These are phyloP conservation scores for Leucophenga maculata DNA, from an alignment of 2,888 invertebrate species.

Conservation along the genomic window DNA sequence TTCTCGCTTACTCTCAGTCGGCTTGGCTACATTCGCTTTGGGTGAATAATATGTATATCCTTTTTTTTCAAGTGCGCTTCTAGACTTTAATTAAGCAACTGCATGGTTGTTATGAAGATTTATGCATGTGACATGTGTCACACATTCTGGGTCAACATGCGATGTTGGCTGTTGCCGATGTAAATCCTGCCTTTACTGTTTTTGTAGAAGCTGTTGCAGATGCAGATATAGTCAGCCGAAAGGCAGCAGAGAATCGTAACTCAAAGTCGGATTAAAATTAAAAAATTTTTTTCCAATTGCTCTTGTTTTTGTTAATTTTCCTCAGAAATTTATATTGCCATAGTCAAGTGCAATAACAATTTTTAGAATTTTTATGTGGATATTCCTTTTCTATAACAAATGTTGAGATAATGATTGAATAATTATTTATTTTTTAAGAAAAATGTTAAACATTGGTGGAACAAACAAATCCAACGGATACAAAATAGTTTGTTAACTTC, in stretches of 20 bases:
- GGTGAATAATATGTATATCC: slow-evolving; percentile 1
- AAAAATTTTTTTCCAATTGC: slow-evolving; percentile 29
- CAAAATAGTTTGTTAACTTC: too few relatives aligned
- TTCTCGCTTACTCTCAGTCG: too few relatives aligned
- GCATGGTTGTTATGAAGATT: slow-evolving; percentile 47
- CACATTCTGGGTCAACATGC: slow-evolving; percentile 47
- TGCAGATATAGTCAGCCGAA: neutral
- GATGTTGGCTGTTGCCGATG: slow-evolving; percentile 1
- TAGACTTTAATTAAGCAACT: slow-evolving; percentile 45
- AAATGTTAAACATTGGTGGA: neutral
- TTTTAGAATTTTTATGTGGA: neutral
- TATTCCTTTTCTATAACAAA: neutral
- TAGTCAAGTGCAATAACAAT: slow-evolving; percentile 15
- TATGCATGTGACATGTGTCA: slow-evolving; percentile 51
- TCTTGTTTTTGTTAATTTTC: neutral
- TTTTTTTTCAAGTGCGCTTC: slow-evolving; percentile 25
- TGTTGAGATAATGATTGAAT: too few relatives aligned
- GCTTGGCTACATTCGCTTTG: too few relatives aligned
- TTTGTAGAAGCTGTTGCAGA: slow-evolving; percentile 9
- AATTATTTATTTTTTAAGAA: too few relatives aligned
- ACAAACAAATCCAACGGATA: neutral
- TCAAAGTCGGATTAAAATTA: slow-evolving; percentile 41
- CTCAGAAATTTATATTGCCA: neutral
- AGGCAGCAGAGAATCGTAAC: slow-evolving; percentile 22
- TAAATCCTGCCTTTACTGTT: neutral